Conservation (phyloP, 2,888 invertebrate species). For the Plebejus anna region DNA sequence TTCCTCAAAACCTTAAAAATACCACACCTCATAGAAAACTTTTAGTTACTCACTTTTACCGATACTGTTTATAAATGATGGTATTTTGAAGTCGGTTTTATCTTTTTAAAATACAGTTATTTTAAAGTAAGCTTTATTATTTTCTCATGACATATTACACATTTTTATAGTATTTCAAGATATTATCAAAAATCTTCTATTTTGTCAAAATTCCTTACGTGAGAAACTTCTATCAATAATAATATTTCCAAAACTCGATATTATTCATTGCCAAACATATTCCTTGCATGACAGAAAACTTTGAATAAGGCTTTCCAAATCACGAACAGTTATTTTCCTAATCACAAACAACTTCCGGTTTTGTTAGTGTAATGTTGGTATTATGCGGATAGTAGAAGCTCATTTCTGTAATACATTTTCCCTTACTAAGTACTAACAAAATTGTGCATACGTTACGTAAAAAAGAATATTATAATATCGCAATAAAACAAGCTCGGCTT, state of each 20-base stretch:
- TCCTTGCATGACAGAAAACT: slow-evolving; percentile 8
- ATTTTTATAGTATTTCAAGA: background rate
- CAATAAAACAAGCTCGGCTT: slow-evolving; percentile 3
- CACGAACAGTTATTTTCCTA: slow-evolving; percentile 5
- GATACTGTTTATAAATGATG: too few relatives aligned
- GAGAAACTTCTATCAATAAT: background rate
- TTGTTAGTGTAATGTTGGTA: background rate
- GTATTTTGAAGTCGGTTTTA: too few relatives aligned
- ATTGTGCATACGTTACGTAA: too few relatives aligned
- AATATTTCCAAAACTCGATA: background rate
- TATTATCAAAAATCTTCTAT: background rate
- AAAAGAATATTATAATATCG: background rate
- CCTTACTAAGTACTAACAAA: too few relatives aligned
- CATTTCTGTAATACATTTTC: background rate
- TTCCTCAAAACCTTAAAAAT: too few relatives aligned
- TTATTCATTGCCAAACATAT: background rate
- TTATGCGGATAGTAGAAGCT: background rate
- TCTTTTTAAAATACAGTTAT: too few relatives aligned
- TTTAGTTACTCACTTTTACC: too few relatives aligned
- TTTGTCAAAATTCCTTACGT: background rate
- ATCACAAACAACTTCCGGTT: slow-evolving; percentile 9
- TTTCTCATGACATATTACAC: too few relatives aligned
- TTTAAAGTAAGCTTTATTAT: background rate
- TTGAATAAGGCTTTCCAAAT: slow-evolving; percentile 9
- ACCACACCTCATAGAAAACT: too few relatives aligned